Percentiles rank a stretch among this genome's conserved stretches.
These are phyloP conservation scores for Macaca fascicularis DNA, from an alignment of 2,113 vertebrate genomes.

Conservation along the genomic window DNA sequence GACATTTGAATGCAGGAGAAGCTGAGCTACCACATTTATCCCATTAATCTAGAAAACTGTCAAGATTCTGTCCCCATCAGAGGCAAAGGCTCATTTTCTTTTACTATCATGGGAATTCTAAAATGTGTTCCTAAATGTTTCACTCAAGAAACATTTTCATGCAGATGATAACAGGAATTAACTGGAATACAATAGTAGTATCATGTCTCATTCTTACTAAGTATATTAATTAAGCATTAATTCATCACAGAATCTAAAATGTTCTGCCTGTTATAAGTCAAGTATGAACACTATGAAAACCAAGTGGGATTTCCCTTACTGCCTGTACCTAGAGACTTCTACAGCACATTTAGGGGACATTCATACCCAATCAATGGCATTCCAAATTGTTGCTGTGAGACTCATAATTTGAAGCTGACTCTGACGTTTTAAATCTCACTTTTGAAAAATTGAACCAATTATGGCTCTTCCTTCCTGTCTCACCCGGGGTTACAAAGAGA, in stretches of 20 bases:
- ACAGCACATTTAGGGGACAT: not conserved
- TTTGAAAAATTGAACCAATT: not conserved
- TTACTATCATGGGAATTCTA: not conserved
- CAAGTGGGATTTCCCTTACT: not conserved
- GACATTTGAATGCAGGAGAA: not conserved
- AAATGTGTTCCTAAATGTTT: conserved; percentile 37
- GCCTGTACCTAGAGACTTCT: not conserved
- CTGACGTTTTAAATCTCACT: not conserved
- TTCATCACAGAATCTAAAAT: conserved; percentile 29
- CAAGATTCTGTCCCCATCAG: not conserved
- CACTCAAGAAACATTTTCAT: not conserved
- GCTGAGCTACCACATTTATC: not conserved
- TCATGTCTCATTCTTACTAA: conserved; percentile 58
- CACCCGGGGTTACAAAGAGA: not conserved
- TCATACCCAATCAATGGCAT: not conserved
- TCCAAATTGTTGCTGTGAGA: not conserved
- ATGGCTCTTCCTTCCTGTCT: not conserved
- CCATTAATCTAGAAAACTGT: not conserved
- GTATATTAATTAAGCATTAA: conserved; percentile 15
- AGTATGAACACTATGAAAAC: not conserved
- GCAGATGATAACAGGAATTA: not conserved
- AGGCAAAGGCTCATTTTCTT: not conserved
- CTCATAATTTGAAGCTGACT: not conserved
- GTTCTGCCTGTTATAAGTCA: not conserved
- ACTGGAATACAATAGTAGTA: not conserved